Conservation (phyloP, 2,888 invertebrate genomes). For the Diplolepis rosae region DNA sequence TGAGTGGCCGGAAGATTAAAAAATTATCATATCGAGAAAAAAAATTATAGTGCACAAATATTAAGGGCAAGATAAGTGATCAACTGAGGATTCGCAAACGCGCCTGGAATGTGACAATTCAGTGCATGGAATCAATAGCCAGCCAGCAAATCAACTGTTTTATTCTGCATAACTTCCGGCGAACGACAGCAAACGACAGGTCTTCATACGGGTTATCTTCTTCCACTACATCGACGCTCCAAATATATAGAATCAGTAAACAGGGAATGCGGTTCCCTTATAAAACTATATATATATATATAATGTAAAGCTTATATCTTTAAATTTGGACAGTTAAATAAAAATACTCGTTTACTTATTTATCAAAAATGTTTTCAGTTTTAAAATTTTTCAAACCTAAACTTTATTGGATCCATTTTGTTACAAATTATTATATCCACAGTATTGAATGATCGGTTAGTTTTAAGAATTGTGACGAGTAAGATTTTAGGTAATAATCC, state of each 20-base stretch:
- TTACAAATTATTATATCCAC: too few relatives aligned
- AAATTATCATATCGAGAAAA: background rate
- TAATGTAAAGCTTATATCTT: too few relatives aligned
- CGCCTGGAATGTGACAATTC: conserved; percentile 48
- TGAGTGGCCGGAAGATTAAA: conserved; percentile 4
- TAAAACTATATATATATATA: too few relatives aligned
- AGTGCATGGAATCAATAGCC: conserved; percentile 54
- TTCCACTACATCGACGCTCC: conserved; percentile 65
- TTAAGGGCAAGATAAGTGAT: conserved; percentile 47
- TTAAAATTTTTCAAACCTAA: too few relatives aligned
- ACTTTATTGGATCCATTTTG: too few relatives aligned
- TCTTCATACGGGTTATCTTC: conserved; percentile 69
- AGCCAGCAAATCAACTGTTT: conserved; percentile 68
- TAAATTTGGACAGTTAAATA: too few relatives aligned
- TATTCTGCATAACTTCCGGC: conserved; percentile 64
- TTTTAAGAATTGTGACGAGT: too few relatives aligned
- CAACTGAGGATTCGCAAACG: conserved; percentile 49
- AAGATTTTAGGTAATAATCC: too few relatives aligned
- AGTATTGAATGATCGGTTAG: too few relatives aligned
- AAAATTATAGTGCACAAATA: conserved; percentile 1
- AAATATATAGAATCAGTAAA: conserved; percentile 59
- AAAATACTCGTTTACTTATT: too few relatives aligned
- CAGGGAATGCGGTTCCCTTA: conserved; percentile 19
- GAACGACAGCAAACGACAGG: conserved; percentile 66
- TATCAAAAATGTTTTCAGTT: too few relatives aligned